A percentile compares a stretch with the other conserved stretches of the same genome.
Evolutionary conservation across 2,113 vertebrate species (phyloP).

Genomic region (Barnardius zonarius): DNA sequence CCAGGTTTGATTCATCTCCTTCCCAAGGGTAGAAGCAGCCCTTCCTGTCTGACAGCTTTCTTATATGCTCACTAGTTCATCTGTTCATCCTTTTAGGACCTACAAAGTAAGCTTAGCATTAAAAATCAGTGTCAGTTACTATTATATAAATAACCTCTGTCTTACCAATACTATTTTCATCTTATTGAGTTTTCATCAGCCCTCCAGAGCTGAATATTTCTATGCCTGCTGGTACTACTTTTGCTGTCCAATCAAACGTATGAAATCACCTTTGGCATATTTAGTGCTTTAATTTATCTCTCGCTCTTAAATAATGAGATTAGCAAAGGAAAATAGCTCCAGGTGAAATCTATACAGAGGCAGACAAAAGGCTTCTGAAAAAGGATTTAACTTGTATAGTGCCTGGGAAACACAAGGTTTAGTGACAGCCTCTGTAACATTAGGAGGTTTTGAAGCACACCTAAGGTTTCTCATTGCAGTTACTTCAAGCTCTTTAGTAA

Average conservation of each 20-base stretch:
- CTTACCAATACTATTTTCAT: not conserved
- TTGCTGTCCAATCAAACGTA: not conserved
- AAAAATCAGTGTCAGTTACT: not conserved
- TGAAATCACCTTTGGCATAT: not conserved
- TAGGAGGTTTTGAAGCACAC: not conserved
- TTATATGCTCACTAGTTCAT: not conserved
- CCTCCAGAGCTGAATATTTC: not conserved
- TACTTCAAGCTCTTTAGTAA: not conserved
- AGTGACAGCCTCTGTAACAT: not conserved
- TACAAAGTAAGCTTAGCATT: not conserved
- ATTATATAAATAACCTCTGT: not conserved
- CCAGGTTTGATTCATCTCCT: not conserved
- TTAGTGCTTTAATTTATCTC: not conserved
- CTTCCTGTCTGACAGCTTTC: not conserved
- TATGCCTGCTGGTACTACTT: not conserved
- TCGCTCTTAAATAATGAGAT: not conserved
- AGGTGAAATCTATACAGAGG: not conserved
- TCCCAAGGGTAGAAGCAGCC: not conserved
- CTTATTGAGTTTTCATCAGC: not conserved
- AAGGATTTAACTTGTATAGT: not conserved
- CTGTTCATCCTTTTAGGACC: not conserved
- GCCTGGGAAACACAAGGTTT: not conserved
- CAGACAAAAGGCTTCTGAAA: not conserved
- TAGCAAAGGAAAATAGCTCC: slow-evolving; percentile 15
- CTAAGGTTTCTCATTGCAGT: not conserved